Base-by-base conservation (phyloP, 2,888 invertebrate species). In the Priocnemis perturbator region DNA sequence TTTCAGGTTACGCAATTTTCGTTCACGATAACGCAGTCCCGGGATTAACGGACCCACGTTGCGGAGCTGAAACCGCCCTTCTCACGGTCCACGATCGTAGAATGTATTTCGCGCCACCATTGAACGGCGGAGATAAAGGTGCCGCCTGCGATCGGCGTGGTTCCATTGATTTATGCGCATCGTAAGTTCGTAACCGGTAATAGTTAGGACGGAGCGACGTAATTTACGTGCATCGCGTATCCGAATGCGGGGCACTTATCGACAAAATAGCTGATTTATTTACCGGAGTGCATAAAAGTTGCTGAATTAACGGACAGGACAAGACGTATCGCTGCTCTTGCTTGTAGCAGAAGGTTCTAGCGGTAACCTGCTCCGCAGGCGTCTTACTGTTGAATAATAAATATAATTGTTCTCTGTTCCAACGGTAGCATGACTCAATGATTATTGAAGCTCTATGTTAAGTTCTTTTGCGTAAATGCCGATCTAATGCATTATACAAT, bases 151-250 rank as follows among this genome's bases (percentile, higher is more conserved):
- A 17, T 50, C n/a, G 50, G 50, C 17, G 58, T 50, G 67, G 67
- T 64, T 71, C 47, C 23, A 23, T 58, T 71, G 67, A 73, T 73
- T 71, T 73, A 71, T 73, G 17, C 37, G 50, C n/a, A 50, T 17
- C 50, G 9, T 19, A 5, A 17, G 17, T 19, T 17, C 50, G 50
- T 19, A 17, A 17, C 50, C 50, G 50, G 17, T 50, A 50, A 50
- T 50, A 9, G n/a, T 11, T 14, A 5, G 50, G 19, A 19, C 50
- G 17, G n/a, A 50, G n/a, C 5, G 9, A 4, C 14, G 50, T 50
- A 50, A 50, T 50, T 19, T 19, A 9, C 50, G 17, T 37, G 11
- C 7, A 37, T 11, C 11, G 37, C 11, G 37, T 14, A 14, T 50
- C 50, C 50, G 17, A 50, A 19, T 50, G 50, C 50, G 50, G 17